Evolutionary conservation across 2,888 invertebrate species (phyloP).

Genomic region (Limnephilus auricula): DNA sequence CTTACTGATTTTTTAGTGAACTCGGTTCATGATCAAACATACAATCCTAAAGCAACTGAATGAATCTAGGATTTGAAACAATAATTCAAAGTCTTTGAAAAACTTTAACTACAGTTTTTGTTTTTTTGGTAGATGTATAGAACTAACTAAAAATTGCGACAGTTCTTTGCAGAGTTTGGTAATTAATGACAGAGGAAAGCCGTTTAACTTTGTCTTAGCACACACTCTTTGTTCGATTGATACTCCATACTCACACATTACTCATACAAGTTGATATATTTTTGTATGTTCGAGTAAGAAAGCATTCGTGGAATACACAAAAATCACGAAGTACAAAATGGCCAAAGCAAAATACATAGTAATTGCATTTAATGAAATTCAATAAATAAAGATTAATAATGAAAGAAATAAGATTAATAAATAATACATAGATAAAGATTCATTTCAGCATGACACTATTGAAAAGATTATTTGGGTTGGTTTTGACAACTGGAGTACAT

Average conservation of each 20-base stretch:
- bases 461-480: neutral
- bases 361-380: neutral
- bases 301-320: neutral
- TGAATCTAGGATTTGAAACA: neutral
- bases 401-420: too few species aligned
- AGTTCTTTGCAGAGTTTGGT: neutral
- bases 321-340: neutral
- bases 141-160: neutral
- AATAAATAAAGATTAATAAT: neutral
- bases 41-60: neutral
- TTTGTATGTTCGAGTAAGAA: neutral
- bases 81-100: neutral
- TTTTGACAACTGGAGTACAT: neutral
- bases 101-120: too few species aligned
- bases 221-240: too few species aligned
- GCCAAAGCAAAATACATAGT: neutral
- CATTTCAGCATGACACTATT: neutral
- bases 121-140: too few species aligned
- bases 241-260: too few species aligned
- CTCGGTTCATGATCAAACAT: neutral
- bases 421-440: neutral
- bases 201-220: too few species aligned
- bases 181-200: too few species aligned
- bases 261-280: too few species aligned
- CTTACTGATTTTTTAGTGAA: neutral